A percentile compares a stretch with the other conserved stretches of the same genome.
These are phyloP conservation scores for Mycteria americana DNA, from an alignment of 2,797 vertebrate species.

Conservation along the genomic window DNA sequence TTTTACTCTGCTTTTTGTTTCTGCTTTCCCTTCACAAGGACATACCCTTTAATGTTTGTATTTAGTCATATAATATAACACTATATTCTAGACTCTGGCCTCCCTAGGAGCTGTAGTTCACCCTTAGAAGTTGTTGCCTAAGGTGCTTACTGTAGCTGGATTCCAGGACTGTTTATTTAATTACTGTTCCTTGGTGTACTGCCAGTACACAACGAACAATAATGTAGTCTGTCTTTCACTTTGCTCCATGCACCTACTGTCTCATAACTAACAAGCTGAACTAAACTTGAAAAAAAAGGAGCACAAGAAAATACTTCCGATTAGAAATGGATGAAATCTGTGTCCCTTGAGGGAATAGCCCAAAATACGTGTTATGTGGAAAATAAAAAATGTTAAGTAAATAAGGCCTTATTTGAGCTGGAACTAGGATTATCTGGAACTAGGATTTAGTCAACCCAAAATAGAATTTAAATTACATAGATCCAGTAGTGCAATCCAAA, in stretches of 20 bases:
- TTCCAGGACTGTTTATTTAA: conserved; percentile 21
- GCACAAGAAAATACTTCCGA: not conserved
- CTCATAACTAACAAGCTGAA: not conserved
- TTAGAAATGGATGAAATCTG: not conserved
- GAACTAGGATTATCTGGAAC: not conserved
- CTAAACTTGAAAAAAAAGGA: not conserved
- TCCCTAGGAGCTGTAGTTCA: not conserved
- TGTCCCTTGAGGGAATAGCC: not conserved
- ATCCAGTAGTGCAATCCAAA: not conserved
- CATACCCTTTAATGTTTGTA: not conserved
- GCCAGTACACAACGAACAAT: not conserved
- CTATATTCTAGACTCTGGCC: not conserved
- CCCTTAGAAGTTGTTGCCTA: not conserved
- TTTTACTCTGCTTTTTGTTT: not conserved
- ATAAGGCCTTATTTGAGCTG: not conserved
- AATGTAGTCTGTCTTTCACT: not conserved
- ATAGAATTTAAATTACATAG: not conserved
- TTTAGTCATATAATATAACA: not conserved
- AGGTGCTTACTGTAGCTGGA: not conserved
- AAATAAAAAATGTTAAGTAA: not conserved
- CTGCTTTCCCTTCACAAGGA: not conserved
- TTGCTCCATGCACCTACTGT: not conserved
- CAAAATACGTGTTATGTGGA: not conserved
- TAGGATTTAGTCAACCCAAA: not conserved
- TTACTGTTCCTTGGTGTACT: not conserved